Evolutionary conservation across 1,140 invertebrate species (phyloP).

Genomic region (Drosophila tsacasi): DNA sequence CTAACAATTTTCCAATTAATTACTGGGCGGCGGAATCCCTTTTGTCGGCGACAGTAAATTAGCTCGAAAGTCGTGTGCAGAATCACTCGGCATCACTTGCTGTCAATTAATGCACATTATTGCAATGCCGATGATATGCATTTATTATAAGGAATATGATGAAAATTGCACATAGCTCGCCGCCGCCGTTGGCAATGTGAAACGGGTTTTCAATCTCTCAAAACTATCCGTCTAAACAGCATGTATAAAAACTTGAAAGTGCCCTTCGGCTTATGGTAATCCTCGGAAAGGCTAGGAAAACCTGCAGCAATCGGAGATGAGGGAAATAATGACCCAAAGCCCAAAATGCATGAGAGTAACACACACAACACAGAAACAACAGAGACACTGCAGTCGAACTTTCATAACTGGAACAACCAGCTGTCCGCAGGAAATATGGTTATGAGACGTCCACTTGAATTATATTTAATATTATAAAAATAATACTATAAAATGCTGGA

Average conservation of each 20-base stretch:
- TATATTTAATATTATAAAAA: no score
- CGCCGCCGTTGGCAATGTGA: constrained; percentile 27
- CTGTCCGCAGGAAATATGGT: neutral
- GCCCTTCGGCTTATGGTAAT: constrained; percentile 44
- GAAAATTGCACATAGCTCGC: constrained; percentile 39
- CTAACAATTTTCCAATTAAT: constrained; percentile 25
- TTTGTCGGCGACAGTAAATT: constrained; percentile 34
- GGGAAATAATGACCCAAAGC: constrained; percentile 8
- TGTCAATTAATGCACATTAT: constrained; percentile 40
- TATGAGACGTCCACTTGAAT: neutral
- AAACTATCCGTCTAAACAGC: neutral
- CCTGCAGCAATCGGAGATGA: neutral
- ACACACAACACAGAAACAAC: constrained; percentile 25
- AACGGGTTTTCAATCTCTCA: constrained; percentile 36
- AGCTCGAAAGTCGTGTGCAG: constrained; percentile 45
- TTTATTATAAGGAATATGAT: constrained; percentile 34
- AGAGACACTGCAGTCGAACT: constrained; percentile 14
- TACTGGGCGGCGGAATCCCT: constrained; percentile 19
- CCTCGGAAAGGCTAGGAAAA: constrained; percentile 5
- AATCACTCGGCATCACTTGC: constrained; percentile 14
- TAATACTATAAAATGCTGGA: no score
- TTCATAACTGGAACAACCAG: constrained; percentile 23
- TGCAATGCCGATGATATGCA: constrained; percentile 40
- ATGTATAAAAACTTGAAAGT: constrained; percentile 23
- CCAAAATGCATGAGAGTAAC: constrained; percentile 8